Conservation (phyloP, 2,888 invertebrate genomes). For the Acrobasis repandana region DNA sequence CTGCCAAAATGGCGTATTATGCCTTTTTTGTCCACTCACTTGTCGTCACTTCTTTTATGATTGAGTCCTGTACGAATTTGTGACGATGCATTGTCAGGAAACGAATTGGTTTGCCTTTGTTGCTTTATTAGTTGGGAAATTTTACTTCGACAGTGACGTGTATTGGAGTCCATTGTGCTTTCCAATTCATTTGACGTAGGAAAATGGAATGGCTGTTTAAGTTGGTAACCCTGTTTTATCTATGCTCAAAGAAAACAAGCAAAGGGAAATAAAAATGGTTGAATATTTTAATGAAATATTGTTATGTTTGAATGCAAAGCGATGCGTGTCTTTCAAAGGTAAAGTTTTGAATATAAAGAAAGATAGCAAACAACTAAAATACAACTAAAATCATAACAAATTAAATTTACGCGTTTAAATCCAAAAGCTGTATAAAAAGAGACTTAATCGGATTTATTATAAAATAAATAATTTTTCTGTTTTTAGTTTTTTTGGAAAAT, state of each 20-base stretch:
- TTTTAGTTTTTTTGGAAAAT: too few species aligned
- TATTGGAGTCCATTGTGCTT: slow-evolving; percentile 37
- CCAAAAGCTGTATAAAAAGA: too few species aligned
- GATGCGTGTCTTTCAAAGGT: slow-evolving; percentile 1
- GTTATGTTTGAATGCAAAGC: slow-evolving; percentile 22
- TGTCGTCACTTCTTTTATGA: slow-evolving; percentile 80
- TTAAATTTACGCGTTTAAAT: too few species aligned
- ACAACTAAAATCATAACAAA: too few species aligned
- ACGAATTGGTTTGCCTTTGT: slow-evolving; percentile 63
- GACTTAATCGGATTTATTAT: too few species aligned
- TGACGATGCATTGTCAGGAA: slow-evolving; percentile 67
- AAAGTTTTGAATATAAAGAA: too few species aligned
- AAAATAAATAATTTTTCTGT: too few species aligned
- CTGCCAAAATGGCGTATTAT: slow-evolving; percentile 79
- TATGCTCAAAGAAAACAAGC: slow-evolving; percentile 31
- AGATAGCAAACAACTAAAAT: too few species aligned
- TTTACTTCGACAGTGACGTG: slow-evolving; percentile 40
- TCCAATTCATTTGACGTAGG: slow-evolving; percentile 35
- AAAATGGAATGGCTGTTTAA: slow-evolving; percentile 37
- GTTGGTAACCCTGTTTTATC: slow-evolving; percentile 41
- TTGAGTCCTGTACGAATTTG: slow-evolving; percentile 63
- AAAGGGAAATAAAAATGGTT: slow-evolving; percentile 38
- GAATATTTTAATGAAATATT: slow-evolving; percentile 45
- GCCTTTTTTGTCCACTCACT: slow-evolving; percentile 74
- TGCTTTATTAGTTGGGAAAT: slow-evolving; percentile 56